Base-by-base conservation (phyloP, 2,888 invertebrate genomes). In the Tenthredo distinguenda region DNA sequence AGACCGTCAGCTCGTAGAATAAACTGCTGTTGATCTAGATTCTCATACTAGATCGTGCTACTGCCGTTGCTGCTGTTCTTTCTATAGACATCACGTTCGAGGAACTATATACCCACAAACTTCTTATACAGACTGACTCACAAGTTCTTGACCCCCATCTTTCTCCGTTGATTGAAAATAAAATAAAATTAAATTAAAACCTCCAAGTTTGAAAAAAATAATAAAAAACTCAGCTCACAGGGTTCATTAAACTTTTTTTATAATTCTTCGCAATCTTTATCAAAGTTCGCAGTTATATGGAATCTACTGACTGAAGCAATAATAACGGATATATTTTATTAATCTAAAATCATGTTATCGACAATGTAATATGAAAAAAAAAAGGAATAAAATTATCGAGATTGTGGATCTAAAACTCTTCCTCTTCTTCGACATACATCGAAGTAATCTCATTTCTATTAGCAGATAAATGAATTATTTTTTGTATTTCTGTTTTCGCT, bases 11-110 rank as follows among this genome's bases (percentile, higher is more conserved):
- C 43, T 74, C 40, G 72, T 74, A 43, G 43, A 74, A 74, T 74
- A 74, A 74, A 74, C 72, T 74, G 40, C 43, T 43, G 72, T 43
- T 74, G 72, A 74, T 74, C 72, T 74, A 74, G 72, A 74, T 74
- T 74, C 72, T n/a, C 10, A 40, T 15, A 12, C 21, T 31, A 37
- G 34, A 37, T 71, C 6, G 71, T 34, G 34, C n/a, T 71, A 34
- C 18, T 71, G 34, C 34, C 9, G 40, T n/a, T 74, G 72, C 43
- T 43, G 40, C 21, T 43, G 40, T 74, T 74, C 72, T 74, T 74
- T 43, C 21, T 74, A 74, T 40, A 74, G 21, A 43, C 72, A 68
- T 74, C 72, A 43, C 40, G 72, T 40, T 43, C 43, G 40, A 74
- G 72, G 2, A 40, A 74, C 40, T 74, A 26, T 43, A 74, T 43